phyloP scores from a whole-genome alignment of 2,797 vertebrate genomes.

The Chloroceryle amazona region DNA sequence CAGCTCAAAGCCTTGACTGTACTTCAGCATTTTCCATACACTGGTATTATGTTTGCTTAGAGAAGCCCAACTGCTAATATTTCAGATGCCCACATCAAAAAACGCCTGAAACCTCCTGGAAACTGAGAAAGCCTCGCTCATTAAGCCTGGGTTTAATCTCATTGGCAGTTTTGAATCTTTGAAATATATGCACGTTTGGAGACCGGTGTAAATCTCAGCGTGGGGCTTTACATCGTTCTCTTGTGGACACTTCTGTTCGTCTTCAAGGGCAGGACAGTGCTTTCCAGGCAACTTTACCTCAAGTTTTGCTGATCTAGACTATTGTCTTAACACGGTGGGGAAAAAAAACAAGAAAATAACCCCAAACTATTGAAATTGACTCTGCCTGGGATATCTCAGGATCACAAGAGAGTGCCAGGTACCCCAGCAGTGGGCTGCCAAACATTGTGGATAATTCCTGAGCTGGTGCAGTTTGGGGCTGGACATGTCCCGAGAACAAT shows the following conservation, averaged over 20 bases:
- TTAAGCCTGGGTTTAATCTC: background rate
- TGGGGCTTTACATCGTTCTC: background rate
- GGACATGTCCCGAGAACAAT: background rate
- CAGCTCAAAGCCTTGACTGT: background rate
- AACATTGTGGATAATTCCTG: background rate
- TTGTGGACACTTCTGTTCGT: background rate
- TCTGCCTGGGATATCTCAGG: background rate
- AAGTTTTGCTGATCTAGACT: background rate
- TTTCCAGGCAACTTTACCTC: background rate
- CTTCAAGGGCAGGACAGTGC: background rate
- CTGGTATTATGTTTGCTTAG: background rate
- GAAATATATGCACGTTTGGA: background rate
- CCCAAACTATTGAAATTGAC: background rate
- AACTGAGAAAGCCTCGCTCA: background rate
- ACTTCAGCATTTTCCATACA: background rate
- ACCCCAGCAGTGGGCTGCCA: background rate
- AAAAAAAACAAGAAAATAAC: accelerated
- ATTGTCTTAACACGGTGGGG: background rate
- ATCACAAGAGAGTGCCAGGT: background rate
- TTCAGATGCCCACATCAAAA: constrained; percentile 19
- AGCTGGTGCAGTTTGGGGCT: background rate
- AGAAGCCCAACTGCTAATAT: background rate
- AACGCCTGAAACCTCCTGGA: background rate
- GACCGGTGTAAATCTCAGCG: background rate
- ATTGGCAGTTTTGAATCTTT: background rate